Evolutionary conservation across 1,140 invertebrate genomes (phyloP).

Genomic region (Coelopa frigida): DNA sequence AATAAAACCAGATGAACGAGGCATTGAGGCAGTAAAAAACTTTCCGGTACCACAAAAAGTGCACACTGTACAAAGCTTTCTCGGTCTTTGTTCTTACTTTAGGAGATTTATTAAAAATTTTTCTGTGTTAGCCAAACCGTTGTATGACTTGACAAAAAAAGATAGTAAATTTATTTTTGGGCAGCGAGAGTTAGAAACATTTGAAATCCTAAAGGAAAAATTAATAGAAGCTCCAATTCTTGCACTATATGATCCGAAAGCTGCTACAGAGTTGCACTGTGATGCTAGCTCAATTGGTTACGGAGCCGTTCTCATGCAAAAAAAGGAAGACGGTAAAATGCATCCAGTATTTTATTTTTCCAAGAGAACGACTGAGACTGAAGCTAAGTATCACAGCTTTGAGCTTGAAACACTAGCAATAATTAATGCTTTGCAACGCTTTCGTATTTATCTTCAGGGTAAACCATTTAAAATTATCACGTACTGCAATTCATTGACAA

Average conservation of each 20-base stretch:
- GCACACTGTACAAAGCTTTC: slow-evolving; percentile 2
- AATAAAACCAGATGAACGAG: slow-evolving; percentile 15
- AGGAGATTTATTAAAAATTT: slow-evolving; percentile 10
- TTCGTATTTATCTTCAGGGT: slow-evolving; percentile 44
- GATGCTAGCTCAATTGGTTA: slow-evolving; percentile 20
- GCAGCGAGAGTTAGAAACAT: slow-evolving; percentile 14
- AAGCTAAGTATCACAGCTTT: slow-evolving; percentile 33
- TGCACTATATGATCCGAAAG: slow-evolving; percentile 17
- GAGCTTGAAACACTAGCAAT: slow-evolving; percentile 36
- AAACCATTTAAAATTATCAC: slow-evolving; percentile 45
- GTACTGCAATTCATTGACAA: slow-evolving; percentile 37
- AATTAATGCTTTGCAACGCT: slow-evolving; percentile 26
- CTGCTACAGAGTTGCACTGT: slow-evolving; percentile 20
- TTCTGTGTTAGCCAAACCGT: slow-evolving; percentile 11
- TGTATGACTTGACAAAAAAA: slow-evolving; percentile 20
- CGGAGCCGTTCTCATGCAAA: slow-evolving; percentile 18
- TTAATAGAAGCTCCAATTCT: slow-evolving; percentile 20
- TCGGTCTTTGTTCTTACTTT: slow-evolving; percentile 12
- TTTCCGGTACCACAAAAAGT: slow-evolving; percentile 10
- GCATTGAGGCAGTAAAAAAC: slow-evolving; percentile 5
- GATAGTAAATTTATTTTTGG: slow-evolving; percentile 18
- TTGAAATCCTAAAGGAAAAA: slow-evolving; percentile 18
- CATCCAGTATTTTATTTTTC: slow-evolving; percentile 31
- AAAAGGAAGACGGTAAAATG: background rate
- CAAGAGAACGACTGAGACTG: slow-evolving; percentile 24